These are phyloP conservation scores for Rallus limicola DNA, from an alignment of 2,113 vertebrate genomes.

Conservation along the genomic window DNA sequence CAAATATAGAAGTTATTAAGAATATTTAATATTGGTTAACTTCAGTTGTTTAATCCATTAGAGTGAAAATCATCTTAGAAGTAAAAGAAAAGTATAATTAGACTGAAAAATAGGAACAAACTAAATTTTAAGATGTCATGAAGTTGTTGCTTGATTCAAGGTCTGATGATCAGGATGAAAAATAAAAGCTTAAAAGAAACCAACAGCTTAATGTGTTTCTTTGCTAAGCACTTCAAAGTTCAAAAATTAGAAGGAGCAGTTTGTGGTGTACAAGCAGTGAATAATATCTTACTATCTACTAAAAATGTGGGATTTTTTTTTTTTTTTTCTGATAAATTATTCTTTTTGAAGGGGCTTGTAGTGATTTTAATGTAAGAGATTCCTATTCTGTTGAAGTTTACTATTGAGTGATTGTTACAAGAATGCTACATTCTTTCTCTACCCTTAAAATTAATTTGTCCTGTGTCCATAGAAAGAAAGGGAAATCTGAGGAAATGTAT, in stretches of 20 bases:
- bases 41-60: neutral
- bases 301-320: neutral
- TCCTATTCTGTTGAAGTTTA: neutral
- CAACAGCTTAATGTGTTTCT: neutral
- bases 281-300: neutral
- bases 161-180: neutral
- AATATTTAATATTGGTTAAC: neutral
- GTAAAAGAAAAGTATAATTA: neutral
- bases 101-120: neutral
- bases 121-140: neutral
- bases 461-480: neutral
- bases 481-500: neutral
- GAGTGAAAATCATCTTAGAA: neutral
- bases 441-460: neutral
- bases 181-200: neutral
- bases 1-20: neutral
- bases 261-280: neutral
- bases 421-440: neutral
- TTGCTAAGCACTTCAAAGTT: neutral
- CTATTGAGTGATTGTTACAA: neutral
- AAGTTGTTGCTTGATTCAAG: neutral
- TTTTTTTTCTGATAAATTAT: neutral
- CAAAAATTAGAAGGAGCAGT: neutral
- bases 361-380: neutral
- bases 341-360: neutral